A percentile compares a stretch with the other conserved stretches of the same genome.
Conservation (phyloP, 2,888 invertebrate genomes). For the Nysson spinosus region DNA sequence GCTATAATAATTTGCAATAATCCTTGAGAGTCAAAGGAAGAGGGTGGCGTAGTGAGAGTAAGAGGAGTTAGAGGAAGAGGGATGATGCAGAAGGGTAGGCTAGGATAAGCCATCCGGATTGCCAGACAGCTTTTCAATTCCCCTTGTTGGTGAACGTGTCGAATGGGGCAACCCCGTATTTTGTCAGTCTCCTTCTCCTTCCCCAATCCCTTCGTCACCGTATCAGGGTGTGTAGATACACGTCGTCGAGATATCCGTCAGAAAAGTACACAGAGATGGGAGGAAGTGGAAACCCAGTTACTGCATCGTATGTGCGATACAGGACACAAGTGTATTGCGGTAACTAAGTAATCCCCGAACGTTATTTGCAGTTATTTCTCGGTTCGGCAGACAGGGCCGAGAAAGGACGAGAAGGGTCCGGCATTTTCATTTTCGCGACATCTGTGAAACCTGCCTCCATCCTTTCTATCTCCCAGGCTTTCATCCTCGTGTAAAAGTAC, state of each 20-base stretch:
- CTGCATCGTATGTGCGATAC: slow-evolving; percentile 38
- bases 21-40: slow-evolving; percentile 26
- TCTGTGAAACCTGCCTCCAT: slow-evolving; percentile 23
- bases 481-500: no score
- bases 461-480: background rate
- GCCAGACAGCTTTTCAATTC: slow-evolving; percentile 76
- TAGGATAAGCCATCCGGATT: slow-evolving; percentile 74
- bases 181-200: slow-evolving; percentile 45
- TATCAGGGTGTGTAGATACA: slow-evolving; percentile 40
- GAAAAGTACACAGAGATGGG: slow-evolving; percentile 40
- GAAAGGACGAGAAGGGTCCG: slow-evolving; percentile 17
- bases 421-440: slow-evolving; percentile 63
- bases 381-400: slow-evolving; percentile 61
- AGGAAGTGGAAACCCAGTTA: slow-evolving; percentile 54
- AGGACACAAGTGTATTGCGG: slow-evolving; percentile 69
- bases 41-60: slow-evolving; percentile 3
- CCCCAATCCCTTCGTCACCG: slow-evolving; percentile 31
- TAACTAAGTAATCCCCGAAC: slow-evolving; percentile 76
- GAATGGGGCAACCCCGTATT: slow-evolving; percentile 65
- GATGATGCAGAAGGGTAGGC: slow-evolving; percentile 38
- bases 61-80: slow-evolving; percentile 9
- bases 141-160: slow-evolving; percentile 75
- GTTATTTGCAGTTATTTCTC: slow-evolving; percentile 76
- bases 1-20: slow-evolving; percentile 44
- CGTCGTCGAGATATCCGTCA: slow-evolving; percentile 38